phyloP scores from a whole-genome alignment of 2,113 vertebrate genomes.

The Tupaia tana region DNA sequence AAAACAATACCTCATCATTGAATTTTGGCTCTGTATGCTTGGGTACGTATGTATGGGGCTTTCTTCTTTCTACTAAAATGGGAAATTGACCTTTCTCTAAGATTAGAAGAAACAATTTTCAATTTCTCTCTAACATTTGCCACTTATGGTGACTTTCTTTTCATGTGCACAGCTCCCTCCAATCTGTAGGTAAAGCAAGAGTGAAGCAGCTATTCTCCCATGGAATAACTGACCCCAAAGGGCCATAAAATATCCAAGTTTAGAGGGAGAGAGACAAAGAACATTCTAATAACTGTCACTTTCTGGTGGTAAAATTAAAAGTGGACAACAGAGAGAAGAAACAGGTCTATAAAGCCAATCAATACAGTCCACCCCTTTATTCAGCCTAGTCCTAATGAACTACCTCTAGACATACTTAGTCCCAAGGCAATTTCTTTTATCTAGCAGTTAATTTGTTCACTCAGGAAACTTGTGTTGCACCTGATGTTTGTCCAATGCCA shows the following conservation, averaged over 20 bases:
- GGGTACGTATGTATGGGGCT: not conserved
- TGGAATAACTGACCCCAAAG: not conserved
- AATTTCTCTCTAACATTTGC: not conserved
- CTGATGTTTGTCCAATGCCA: not conserved
- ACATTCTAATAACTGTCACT: not conserved
- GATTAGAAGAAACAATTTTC: slow-evolving; percentile 7
- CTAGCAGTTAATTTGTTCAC: not conserved
- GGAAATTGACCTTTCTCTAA: slow-evolving; percentile 16
- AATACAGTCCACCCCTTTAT: not conserved
- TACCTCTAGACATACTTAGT: not conserved
- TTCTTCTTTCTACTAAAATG: not conserved
- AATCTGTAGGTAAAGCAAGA: not conserved
- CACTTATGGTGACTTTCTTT: not conserved
- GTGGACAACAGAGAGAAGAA: not conserved
- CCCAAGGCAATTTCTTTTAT: not conserved
- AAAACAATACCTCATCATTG: not conserved
- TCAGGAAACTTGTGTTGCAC: not conserved
- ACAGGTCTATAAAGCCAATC: not conserved
- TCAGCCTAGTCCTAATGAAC: not conserved
- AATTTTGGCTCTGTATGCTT: not conserved
- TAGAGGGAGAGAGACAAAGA: not conserved
- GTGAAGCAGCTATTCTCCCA: not conserved
- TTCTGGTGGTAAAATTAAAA: not conserved
- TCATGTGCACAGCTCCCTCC: not conserved
- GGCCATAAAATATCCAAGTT: not conserved